Base-by-base conservation (phyloP, 2,113 vertebrate species). In the Puffinus mauretanicus region DNA sequence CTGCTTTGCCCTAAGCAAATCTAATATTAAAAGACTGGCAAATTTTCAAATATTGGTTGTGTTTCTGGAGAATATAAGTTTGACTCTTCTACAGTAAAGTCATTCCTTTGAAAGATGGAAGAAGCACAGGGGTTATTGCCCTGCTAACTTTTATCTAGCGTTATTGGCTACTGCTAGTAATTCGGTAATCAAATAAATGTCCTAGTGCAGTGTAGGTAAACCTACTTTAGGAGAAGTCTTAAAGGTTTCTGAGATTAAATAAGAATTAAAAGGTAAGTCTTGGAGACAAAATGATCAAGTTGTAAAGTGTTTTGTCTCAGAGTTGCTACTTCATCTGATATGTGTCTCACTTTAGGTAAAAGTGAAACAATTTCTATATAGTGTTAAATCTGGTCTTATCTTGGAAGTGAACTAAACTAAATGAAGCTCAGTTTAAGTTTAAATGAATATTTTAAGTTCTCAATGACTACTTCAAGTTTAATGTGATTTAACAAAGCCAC, bases 41-140 rank as follows among this genome's bases (percentile, higher is more conserved):
- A 70, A 84, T 69, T 89, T 88, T 90, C 72, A 90, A 46, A 44
- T 92, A 89, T 82, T 67, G 86, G 78, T 89, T 95, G 29, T 73
- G 25, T 55, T 91, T 7, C 13, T 88, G 20, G 8, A 77, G 49
- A 90, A 85, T 58, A 4, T 32, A 60, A 42, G 32, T 84, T 93
- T 96, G 67, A 72, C 13, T 71, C 8, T 52, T 76, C 57, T 72
- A 66, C 12, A 83, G 25, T 55, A 52, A 64, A 86, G 61, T 36
- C 1, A 27, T 86, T 92, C 3, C 4, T 79, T 76, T 91, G 83
- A 91, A 92, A 64, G 24, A 70, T 65, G 61, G 61, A 72, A 76
- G 30, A 66, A 55, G 1, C 29, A 9, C 17, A 58, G 19, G 1
- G 1, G 25, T 66, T 80, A 57, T 73, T 72, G 58, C 51, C 25